These are phyloP conservation scores for Pygoscelis adeliae DNA, from an alignment of 2,113 vertebrate genomes.

Conservation along the genomic window DNA sequence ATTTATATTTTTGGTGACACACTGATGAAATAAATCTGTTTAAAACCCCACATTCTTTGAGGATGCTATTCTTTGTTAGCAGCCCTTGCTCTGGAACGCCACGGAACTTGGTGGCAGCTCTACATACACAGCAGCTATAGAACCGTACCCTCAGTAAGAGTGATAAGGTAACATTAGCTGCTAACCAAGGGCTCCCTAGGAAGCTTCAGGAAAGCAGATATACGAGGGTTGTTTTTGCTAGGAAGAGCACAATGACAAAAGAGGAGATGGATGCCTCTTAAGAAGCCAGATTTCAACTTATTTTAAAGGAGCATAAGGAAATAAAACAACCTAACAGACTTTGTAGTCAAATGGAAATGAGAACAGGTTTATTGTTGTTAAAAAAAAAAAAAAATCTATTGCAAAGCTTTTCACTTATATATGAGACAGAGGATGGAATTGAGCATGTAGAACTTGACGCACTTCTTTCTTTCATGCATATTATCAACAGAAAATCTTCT, in stretches of 20 bases:
- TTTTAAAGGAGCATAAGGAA: background rate
- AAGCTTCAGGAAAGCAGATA: background rate
- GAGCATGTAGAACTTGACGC: background rate
- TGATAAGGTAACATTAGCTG: background rate
- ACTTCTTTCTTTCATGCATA: background rate
- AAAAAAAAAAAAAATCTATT: background rate
- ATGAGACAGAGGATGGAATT: background rate
- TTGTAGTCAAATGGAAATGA: background rate
- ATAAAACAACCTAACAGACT: background rate
- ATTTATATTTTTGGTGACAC: background rate
- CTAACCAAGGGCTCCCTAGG: background rate
- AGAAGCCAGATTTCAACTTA: background rate
- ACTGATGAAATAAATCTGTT: background rate
- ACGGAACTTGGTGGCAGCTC: background rate
- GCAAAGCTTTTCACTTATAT: background rate
- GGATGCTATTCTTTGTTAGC: background rate
- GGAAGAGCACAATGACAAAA: background rate
- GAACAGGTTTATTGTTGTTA: background rate
- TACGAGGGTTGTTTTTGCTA: background rate
- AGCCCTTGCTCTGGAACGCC: background rate
- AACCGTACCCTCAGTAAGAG: background rate
- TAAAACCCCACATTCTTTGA: background rate
- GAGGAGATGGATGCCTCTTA: background rate
- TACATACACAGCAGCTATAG: background rate
- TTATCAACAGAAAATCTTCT: background rate